Conservation (phyloP, 1,140 invertebrate genomes). For the Brachionus sp. region DNA sequence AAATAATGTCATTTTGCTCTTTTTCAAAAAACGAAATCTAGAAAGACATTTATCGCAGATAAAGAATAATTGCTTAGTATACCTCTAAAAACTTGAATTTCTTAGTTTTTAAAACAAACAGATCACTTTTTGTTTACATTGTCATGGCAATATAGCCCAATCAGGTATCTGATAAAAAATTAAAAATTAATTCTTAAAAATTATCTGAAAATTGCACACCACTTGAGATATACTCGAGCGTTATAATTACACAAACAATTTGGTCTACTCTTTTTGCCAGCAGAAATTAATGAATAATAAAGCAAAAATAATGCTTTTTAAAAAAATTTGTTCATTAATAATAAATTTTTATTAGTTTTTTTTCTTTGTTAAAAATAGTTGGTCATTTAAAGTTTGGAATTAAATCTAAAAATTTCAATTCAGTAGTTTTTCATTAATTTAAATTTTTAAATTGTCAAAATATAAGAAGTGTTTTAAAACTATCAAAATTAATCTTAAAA, state of each 20-base stretch:
- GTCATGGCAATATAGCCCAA: slow-evolving; percentile 25
- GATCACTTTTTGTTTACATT: slow-evolving; percentile 14
- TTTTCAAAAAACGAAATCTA: not conserved
- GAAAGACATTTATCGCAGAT: not conserved
- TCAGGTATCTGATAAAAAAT: slow-evolving; percentile 1
- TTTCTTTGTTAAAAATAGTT: no score
- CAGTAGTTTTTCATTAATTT: no score
- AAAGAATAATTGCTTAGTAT: not conserved
- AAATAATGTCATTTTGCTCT: not conserved
- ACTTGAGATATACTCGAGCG: slow-evolving; percentile 3
- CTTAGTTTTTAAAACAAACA: not conserved
- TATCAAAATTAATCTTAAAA: no score
- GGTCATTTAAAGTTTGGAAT: no score
- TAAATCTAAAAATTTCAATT: no score
- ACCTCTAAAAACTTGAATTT: not conserved
- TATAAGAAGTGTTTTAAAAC: no score
- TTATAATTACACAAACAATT: slow-evolving; percentile 6
- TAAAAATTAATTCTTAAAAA: not conserved
- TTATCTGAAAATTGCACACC: slow-evolving; percentile 16
- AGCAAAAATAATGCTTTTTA: no score
- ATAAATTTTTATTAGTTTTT: no score
- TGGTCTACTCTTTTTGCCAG: not conserved
- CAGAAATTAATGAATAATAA: no score
- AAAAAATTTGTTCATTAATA: no score
- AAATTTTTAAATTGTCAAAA: no score